Evolutionary conservation across 2,797 vertebrate species (phyloP), one percentile per base, ranked within the genome.

Genomic region (Tangara arthus): DNA sequence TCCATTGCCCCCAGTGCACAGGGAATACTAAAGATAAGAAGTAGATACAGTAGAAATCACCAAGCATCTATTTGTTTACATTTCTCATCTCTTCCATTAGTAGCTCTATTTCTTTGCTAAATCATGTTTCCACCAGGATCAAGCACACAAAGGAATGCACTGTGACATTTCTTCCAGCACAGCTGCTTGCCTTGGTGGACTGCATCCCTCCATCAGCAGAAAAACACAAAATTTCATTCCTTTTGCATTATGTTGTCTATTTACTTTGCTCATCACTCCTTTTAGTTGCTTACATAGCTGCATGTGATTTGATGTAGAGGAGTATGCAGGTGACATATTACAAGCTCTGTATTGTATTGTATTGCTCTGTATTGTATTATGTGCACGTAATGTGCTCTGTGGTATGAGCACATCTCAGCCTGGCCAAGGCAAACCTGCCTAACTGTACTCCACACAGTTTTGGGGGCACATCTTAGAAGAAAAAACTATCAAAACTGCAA

Each of bases 301-400:
- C 19, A 76, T 0, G 0, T 24, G 30, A 21, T 49, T 12, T 47
- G 41, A 65, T 23, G 59, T 8, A 19, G 19, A 39, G 17, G 14
- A n/a, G 11, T 26, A 53, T 11, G 19, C 4, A 18, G 32, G 30
- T n/a, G 64, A 39, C 0, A 0, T 7, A 6, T 9, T 37, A 57
- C 0, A 0, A 80, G 53, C 21, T 73, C 30, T 66, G 47, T 27
- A 49, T 15, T 49, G 47, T 24, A 49, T 49, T 49, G 47, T 10
- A 16, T 27, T 49, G 57, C 35, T 60, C 19, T 55, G 7, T 19
- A 8, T 27, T 47, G 9, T 17, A 8, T 27, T 41, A 21, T 2
- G 9, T 7, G 22, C 46, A 30, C 24, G 18, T 26, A 13, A 34
- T 8, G 7, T 26, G 35, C 52, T 73, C 35, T 35, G 17, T 57